These are phyloP conservation scores for Aphodius sticticus DNA, from an alignment of 2,888 invertebrate genomes.

Conservation along the genomic window DNA sequence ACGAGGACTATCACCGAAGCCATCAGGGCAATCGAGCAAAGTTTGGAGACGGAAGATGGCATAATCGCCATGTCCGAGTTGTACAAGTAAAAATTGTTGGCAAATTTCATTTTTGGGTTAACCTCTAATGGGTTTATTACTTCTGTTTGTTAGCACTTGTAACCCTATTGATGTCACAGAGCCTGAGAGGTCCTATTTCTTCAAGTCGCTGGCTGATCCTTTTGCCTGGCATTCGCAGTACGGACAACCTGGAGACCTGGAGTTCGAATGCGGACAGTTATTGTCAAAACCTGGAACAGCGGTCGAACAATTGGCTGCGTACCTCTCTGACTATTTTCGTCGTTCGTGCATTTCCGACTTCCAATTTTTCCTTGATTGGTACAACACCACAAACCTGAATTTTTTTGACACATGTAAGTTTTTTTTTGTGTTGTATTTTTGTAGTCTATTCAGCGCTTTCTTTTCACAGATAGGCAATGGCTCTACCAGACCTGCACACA, in stretches of 20 bases:
- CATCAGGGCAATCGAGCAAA: constrained; percentile 52
- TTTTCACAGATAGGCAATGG: constrained; percentile 38
- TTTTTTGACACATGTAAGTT: neutral
- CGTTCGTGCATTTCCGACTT: constrained; percentile 34
- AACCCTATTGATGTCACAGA: constrained; percentile 32
- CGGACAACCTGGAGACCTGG: constrained; percentile 28
- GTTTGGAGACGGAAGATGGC: constrained; percentile 52
- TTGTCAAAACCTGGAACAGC: constrained; percentile 23
- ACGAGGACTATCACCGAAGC: constrained; percentile 56
- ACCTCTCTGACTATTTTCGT: constrained; percentile 25
- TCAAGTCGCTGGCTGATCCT: constrained; percentile 34
- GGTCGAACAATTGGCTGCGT: constrained; percentile 38
- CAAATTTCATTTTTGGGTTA: neutral
- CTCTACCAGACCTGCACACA: constrained; percentile 41
- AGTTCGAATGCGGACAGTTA: constrained; percentile 31
- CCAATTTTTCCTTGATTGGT: constrained; percentile 30
- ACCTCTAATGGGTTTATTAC: no score
- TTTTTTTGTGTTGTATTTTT: neutral
- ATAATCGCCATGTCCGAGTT: constrained; percentile 55
- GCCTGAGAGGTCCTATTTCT: constrained; percentile 39
- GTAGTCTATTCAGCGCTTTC: no score
- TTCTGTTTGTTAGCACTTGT: constrained; percentile 34
- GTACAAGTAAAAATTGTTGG: constrained; percentile 59
- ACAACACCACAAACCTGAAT: constrained; percentile 11
- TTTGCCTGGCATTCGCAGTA: constrained; percentile 40